phyloP scores from a whole-genome alignment of 2,888 invertebrate genomes.

The Papilio protenor region DNA sequence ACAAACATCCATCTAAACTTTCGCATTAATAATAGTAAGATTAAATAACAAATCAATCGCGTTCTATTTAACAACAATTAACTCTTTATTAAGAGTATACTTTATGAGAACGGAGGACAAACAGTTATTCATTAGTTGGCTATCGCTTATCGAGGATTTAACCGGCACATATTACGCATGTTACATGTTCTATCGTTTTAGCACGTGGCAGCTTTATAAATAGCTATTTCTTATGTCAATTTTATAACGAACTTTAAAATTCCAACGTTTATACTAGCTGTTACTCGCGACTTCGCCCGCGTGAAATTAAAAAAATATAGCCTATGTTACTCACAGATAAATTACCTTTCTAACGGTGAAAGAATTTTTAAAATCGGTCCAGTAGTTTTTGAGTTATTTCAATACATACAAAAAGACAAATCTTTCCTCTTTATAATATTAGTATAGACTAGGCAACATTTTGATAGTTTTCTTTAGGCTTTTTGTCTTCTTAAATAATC shows the following conservation, averaged over 20 bases:
- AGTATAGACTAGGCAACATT: too few species aligned
- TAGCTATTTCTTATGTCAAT: neutral
- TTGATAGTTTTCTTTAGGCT: neutral
- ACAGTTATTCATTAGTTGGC: slow-evolving; percentile 11
- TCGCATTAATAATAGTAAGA: too few species aligned
- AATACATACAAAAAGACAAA: too few species aligned
- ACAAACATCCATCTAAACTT: too few species aligned
- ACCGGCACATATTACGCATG: neutral
- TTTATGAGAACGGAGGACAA: slow-evolving; percentile 3
- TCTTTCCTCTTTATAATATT: too few species aligned
- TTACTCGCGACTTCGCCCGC: too few species aligned
- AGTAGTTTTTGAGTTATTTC: too few species aligned
- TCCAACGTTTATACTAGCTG: too few species aligned
- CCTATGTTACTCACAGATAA: too few species aligned
- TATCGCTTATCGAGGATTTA: slow-evolving; percentile 19
- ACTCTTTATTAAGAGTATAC: neutral
- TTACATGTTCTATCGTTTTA: neutral
- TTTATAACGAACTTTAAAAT: neutral
- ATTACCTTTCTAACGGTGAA: too few species aligned
- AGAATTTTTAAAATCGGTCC: too few species aligned
- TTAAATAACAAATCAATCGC: slow-evolving; percentile 12
- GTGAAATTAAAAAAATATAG: too few species aligned
- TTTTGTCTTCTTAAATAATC: neutral
- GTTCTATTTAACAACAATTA: slow-evolving; percentile 23
- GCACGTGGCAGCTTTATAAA: slow-evolving; percentile 3